A percentile compares a stretch with the other conserved stretches of the same genome.
Evolutionary conservation across 2,888 invertebrate species (phyloP).

Genomic region (Uloborus plumipes): DNA sequence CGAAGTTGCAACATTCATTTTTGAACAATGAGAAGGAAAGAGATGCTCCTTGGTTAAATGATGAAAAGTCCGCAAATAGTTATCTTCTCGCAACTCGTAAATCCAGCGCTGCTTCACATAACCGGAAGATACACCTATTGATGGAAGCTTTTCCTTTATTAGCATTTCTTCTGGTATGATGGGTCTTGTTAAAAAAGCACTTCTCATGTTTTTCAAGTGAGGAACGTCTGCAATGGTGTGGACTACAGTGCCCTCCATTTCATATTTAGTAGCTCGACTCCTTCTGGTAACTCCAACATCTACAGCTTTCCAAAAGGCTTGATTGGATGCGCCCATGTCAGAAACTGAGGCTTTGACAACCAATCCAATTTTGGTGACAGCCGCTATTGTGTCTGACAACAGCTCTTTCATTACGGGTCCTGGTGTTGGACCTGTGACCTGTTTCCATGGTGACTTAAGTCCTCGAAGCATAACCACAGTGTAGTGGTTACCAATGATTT

Average conservation of each 20-base stretch:
- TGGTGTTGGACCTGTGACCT: not conserved
- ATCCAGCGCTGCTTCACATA: not conserved
- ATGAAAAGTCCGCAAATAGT: not conserved
- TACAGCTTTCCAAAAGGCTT: not conserved
- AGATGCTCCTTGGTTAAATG: not conserved
- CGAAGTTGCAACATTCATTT: not conserved
- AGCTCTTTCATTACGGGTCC: not conserved
- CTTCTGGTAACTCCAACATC: not conserved
- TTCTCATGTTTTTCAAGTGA: not conserved
- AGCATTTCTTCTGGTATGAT: not conserved
- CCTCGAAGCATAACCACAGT: not conserved
- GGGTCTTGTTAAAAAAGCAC: not conserved
- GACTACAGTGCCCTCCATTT: not conserved
- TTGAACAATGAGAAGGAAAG: not conserved
- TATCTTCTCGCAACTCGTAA: not conserved
- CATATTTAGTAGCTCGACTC: not conserved
- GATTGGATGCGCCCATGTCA: not conserved
- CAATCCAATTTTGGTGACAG: not conserved
- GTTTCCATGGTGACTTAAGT: constrained; percentile 1
- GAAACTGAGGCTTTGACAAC: not conserved
- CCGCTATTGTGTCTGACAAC: not conserved
- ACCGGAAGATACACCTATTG: not conserved
- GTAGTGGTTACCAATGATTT: not conserved
- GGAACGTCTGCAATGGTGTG: not conserved
- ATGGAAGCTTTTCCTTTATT: not conserved